phyloP scores from a whole-genome alignment of 2,888 invertebrate species.

The Acanthacorydalis orientalis region DNA sequence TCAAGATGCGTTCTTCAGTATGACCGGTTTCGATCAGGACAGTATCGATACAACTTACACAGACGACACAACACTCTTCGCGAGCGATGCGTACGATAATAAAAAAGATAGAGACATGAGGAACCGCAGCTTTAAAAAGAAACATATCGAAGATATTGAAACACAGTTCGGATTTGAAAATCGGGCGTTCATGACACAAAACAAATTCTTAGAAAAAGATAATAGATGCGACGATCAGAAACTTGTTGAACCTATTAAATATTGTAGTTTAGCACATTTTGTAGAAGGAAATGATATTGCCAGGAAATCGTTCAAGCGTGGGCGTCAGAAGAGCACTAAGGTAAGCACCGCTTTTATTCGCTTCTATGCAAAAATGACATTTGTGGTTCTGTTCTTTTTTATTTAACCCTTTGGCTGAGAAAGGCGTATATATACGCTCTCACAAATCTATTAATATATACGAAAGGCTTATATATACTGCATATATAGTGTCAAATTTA shows the following conservation, averaged over 20 bases:
- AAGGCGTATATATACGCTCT: too few species aligned
- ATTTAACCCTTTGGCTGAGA: too few species aligned
- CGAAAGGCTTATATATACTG: too few species aligned
- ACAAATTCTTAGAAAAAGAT: conserved; percentile 27
- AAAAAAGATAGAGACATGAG: conserved; percentile 21
- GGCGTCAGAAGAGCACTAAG: conserved; percentile 16
- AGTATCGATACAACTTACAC: conserved; percentile 40
- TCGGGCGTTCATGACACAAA: conserved; percentile 42
- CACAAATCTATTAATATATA: too few species aligned
- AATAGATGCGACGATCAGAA: conserved; percentile 30
- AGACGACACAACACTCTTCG: conserved; percentile 51
- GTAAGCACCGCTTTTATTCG: not conserved
- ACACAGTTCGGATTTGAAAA: conserved; percentile 57
- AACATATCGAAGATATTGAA: conserved; percentile 36
- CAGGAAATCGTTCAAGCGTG: conserved; percentile 51
- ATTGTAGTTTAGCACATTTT: conserved; percentile 66
- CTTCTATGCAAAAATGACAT: too few species aligned
- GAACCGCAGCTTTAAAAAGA: conserved; percentile 40
- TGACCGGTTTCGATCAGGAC: conserved; percentile 46
- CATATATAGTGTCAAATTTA: too few species aligned
- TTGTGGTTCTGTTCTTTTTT: too few species aligned
- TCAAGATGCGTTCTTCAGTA: conserved; percentile 48
- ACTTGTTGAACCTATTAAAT: conserved; percentile 39
- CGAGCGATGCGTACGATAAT: conserved; percentile 28
- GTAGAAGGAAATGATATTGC: conserved; percentile 73